Base-by-base conservation (phyloP, 2,113 vertebrate genomes). In the Eonycteris spelaea region DNA sequence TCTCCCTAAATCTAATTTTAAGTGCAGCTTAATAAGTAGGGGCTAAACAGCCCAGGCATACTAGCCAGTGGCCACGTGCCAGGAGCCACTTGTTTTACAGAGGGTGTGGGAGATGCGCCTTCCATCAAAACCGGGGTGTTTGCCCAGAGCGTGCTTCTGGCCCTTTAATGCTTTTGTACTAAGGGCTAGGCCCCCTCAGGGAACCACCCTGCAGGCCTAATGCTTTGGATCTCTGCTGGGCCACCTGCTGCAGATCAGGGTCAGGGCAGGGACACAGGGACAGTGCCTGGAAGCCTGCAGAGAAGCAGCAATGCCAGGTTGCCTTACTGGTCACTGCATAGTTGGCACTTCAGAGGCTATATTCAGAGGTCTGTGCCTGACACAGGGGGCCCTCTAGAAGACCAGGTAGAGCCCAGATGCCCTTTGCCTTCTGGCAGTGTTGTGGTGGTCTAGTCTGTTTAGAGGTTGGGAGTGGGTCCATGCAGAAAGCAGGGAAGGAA, bases 311-410 rank as follows among this genome's bases (percentile, higher is more conserved):
- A 45, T 14, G 38, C 67, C 63, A 26, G 3, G 51, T 7, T 68
- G 28, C 22, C 55, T 28, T 1, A 1, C 65, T 30, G 57, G 53
- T 24, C 22, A 43, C 22, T 0, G 0, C 33, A 1, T 9, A 12
- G 59, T 38, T 0, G 2, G 28, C 13, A 24, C 57, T 73, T 53
- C 26, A 10, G 43, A 57, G 77, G 40, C 51, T 68, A 13, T 38
- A 15, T 11, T 26, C n/a, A 43, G 61, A 26, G 22, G 30, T 9
- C 48, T 82, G 53, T 53, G 82, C 43, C 82, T 45, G 33, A 33
- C 57, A 22, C 6, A 0, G 26, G 43, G 12, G 61, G 12, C 59
- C 67, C 13, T 45, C 0, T 1, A 48, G 55, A 63, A 89, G 53
- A 38, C 30, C 8, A 7, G 22, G 30, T 24, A 43, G 45, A 30